Percentiles rank a stretch among this genome's conserved stretches.
These are phyloP conservation scores for Microtus richardsoni DNA, from an alignment of 2,113 vertebrate species.

Conservation along the genomic window DNA sequence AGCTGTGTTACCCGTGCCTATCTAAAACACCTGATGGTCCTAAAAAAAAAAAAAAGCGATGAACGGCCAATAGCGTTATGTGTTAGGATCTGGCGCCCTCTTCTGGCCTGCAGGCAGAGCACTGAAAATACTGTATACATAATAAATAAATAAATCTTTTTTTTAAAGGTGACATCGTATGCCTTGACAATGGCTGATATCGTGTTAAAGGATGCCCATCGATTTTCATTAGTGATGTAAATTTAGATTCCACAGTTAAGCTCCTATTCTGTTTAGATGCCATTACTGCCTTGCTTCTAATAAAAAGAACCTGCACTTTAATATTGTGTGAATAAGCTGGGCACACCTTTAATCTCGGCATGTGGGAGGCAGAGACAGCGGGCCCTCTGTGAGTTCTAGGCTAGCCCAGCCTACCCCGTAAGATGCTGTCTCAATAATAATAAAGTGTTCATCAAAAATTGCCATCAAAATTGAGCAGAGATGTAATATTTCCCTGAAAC, in stretches of 20 bases:
- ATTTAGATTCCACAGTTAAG: background rate
- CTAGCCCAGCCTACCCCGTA: background rate
- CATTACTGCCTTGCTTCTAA: background rate
- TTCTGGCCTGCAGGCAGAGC: too few relatives aligned
- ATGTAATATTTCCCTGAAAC: background rate
- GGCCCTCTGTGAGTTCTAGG: background rate
- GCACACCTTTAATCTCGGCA: background rate
- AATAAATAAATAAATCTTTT: too few relatives aligned
- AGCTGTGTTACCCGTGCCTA: too few relatives aligned
- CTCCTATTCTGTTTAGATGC: background rate
- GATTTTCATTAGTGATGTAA: background rate
- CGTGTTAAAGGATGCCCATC: background rate
- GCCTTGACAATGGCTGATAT: background rate
- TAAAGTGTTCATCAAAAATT: background rate
- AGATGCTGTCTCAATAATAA: background rate
- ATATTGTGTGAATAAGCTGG: background rate
- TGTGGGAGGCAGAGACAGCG: background rate
- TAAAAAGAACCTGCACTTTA: background rate
- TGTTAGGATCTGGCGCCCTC: too few relatives aligned
- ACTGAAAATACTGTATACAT: too few relatives aligned
- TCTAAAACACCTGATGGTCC: too few relatives aligned
- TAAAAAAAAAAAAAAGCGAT: too few relatives aligned
- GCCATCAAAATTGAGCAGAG: background rate
- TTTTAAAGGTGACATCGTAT: background rate
- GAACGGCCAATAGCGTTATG: too few relatives aligned